phyloP scores from a whole-genome alignment of 2,888 invertebrate genomes.

The Melanargia galathea region DNA sequence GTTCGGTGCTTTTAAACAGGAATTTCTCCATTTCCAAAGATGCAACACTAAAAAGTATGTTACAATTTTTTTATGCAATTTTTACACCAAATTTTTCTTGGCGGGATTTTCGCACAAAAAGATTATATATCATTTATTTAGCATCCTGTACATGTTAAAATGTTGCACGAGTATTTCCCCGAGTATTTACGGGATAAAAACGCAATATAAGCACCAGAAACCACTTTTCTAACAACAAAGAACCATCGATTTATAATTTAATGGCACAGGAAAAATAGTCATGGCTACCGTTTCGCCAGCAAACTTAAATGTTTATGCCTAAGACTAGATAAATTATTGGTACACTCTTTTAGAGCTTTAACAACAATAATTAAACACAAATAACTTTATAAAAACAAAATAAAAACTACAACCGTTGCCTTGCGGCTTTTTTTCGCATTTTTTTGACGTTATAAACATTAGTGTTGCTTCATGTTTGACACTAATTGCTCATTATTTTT shows the following conservation, averaged over 20 bases:
- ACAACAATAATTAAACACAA: constrained; percentile 68
- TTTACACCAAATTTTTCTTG: constrained; percentile 36
- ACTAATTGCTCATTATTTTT: constrained; percentile 74
- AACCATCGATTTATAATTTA: constrained; percentile 67
- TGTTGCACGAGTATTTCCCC: constrained; percentile 11
- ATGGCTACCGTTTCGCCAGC: constrained; percentile 59
- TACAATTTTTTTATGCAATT: constrained; percentile 44
- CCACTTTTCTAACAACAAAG: constrained; percentile 68
- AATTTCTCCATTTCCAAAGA: constrained; percentile 54
- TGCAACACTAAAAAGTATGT: constrained; percentile 42
- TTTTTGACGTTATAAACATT: constrained; percentile 78
- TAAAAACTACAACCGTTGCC: constrained; percentile 65
- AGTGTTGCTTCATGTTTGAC: constrained; percentile 78
- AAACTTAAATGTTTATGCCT: constrained; percentile 57
- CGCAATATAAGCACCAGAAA: constrained; percentile 48
- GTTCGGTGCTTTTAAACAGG: constrained; percentile 50
- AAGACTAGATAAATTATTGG: constrained; percentile 73
- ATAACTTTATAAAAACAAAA: constrained; percentile 75
- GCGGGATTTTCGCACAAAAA: constrained; percentile 37
- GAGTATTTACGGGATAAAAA: constrained; percentile 19
- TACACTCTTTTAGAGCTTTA: constrained; percentile 55
- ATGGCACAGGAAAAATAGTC: constrained; percentile 72
- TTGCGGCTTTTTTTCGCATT: constrained; percentile 69
- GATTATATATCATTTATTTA: constrained; percentile 11
- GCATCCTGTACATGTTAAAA: constrained; percentile 11